phyloP scores from a whole-genome alignment of 2,797 vertebrate species.

The Tokudaia muenninki region DNA sequence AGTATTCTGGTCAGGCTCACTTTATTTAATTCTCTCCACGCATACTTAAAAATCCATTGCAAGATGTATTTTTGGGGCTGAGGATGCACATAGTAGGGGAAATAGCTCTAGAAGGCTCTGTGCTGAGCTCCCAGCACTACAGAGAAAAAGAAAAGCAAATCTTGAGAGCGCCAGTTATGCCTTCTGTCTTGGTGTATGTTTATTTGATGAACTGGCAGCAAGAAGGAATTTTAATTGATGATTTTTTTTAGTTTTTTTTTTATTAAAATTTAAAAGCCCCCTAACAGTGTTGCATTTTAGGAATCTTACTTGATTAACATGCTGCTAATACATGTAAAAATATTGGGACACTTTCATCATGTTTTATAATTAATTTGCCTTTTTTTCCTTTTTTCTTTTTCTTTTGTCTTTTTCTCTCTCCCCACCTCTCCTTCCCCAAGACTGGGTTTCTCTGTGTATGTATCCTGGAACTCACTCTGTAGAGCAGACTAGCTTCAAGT shows the following conservation, averaged over 20 bases:
- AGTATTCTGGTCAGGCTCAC: neutral
- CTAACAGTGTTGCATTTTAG: neutral
- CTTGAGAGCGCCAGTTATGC: neutral
- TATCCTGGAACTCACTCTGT: neutral
- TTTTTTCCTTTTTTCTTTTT: too few relatives aligned
- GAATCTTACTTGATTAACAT: neutral
- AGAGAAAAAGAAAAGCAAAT: neutral
- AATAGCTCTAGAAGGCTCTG: neutral
- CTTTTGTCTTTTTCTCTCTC: rapidly evolving
- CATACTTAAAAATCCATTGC: neutral
- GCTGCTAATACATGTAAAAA: neutral
- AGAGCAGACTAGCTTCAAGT: neutral
- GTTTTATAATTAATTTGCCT: neutral
- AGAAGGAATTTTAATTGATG: slow-evolving; percentile 16
- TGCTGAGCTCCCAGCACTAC: neutral
- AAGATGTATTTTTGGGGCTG: neutral
- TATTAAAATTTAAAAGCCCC: neutral
- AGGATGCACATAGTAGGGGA: neutral
- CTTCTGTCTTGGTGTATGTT: neutral
- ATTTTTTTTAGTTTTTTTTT: neutral
- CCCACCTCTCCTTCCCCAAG: neutral
- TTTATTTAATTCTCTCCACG: neutral
- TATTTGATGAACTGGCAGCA: neutral
- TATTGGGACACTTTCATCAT: slow-evolving; percentile 27
- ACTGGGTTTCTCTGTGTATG: neutral